Evolutionary conservation across 2,797 vertebrate species (phyloP).

Genomic region (Ciconia nigra): DNA sequence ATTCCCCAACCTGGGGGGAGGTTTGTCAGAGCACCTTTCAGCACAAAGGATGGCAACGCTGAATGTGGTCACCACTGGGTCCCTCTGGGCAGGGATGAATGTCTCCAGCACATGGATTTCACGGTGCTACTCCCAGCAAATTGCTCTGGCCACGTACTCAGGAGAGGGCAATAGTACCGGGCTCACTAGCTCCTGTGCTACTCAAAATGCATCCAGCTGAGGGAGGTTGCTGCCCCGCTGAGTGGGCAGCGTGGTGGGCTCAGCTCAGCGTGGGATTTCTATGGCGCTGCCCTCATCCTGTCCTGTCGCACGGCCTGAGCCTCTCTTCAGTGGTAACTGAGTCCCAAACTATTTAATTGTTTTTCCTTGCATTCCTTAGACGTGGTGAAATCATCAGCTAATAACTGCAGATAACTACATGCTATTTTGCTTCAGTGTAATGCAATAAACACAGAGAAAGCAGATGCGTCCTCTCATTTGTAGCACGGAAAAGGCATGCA

Average conservation of each 20-base stretch:
- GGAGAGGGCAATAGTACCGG: neutral
- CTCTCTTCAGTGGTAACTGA: neutral
- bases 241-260: accelerated
- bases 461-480: neutral
- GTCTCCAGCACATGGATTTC: neutral
- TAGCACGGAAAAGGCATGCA: neutral
- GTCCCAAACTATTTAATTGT: neutral
- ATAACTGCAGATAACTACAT: neutral
- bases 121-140: neutral
- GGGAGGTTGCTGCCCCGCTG: neutral
- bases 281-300: neutral
- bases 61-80: neutral
- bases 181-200: neutral
- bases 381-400: neutral
- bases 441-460: conserved; percentile 16
- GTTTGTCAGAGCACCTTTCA: neutral
- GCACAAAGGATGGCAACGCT: neutral
- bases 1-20: neutral
- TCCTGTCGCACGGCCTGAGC: neutral
- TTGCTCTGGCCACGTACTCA: neutral
- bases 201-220: neutral
- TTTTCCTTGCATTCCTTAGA: neutral
- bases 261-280: neutral
- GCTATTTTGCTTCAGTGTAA: neutral
- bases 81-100: neutral